Evolutionary conservation across 2,113 vertebrate genomes (phyloP), one percentile per base, ranked within the genome.

Genomic region (Boulengeromyrus knoepffleri): DNA sequence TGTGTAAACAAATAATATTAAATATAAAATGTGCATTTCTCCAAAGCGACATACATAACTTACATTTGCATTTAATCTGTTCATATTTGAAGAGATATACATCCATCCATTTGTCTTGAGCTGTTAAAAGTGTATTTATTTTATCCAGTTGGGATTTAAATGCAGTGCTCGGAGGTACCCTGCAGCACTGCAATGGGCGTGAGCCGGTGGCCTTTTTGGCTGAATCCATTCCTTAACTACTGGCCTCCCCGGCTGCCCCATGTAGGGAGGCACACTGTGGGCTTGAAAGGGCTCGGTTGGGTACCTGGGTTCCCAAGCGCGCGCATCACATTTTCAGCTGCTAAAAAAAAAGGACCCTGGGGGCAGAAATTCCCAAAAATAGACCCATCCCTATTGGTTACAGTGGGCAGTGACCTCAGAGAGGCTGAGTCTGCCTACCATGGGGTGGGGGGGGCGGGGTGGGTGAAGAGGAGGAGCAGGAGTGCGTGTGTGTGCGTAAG

Each of bases 361-460:
- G 21, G 24, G 45, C 24, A 47, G 24, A n/a, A 85, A 85, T 46
- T 47, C 45, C 84, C 42, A 47, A 46, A 46, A 85, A 47, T 47
- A 47, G 42, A 27, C 42, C 84, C 47, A 19, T 49, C 84, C 70
- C 70, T 77, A 21, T 39, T 85, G 42, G 45, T 85, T 42, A 49
- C 13, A 50, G 10, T 92, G 92, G 91, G 91, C 91, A 91, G 92
- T 13, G 31, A 36, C n/a, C 66, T 74, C 66, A 74, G 66, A 36
- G 66, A 36, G 66, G 66, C 66, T 58, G 66, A 36, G 66, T 74
- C 66, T 74, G 66, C 27, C 66, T 74, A 2, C 66, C 24, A 10
- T 13, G 12, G 27, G 2, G 27, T 31, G 66, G 31, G 1, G 1
- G 3, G 56, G 19, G 21, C 1, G 21, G 6, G 7, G 53, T 19